phyloP scores from a whole-genome alignment of 2,113 vertebrate species.

The Microcebus jonahi region DNA sequence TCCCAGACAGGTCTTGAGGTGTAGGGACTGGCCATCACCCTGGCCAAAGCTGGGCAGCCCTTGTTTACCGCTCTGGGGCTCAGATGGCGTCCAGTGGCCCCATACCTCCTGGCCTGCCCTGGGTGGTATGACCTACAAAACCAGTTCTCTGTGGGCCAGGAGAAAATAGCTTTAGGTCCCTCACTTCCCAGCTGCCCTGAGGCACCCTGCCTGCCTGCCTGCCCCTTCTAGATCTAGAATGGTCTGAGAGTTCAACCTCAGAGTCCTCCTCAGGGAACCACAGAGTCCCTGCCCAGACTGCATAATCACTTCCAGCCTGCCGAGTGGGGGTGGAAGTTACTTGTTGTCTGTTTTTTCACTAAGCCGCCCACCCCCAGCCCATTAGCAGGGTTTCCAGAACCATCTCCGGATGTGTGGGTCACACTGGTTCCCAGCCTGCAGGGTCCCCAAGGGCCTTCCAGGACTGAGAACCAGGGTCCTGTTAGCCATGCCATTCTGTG shows the following conservation, averaged over 20 bases:
- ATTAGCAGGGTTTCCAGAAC: constrained; percentile 19
- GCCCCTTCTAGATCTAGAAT: neutral
- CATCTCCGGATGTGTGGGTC: constrained; percentile 36
- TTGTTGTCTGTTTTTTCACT: neutral
- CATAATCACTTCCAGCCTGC: constrained; percentile 33
- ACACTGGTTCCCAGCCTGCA: neutral
- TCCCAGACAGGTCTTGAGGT: neutral
- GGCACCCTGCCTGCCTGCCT: neutral
- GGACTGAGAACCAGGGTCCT: constrained; percentile 15
- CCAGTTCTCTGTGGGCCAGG: constrained; percentile 22
- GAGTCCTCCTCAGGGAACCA: constrained; percentile 23
- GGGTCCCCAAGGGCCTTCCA: neutral
- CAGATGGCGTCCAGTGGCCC: neutral
- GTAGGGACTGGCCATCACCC: neutral
- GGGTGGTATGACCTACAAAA: constrained; percentile 16
- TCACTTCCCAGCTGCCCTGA: neutral
- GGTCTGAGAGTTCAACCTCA: constrained; percentile 47
- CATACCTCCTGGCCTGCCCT: neutral
- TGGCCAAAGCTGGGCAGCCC: neutral
- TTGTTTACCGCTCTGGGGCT: neutral
- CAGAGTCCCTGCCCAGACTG: neutral
- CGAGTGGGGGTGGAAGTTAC: neutral
- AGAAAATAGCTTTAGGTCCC: neutral
- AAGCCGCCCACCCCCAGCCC: neutral
- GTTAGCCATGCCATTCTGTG: neutral